Conservation (phyloP, 2,888 invertebrate genomes). For the Strigamia crassipes region DNA sequence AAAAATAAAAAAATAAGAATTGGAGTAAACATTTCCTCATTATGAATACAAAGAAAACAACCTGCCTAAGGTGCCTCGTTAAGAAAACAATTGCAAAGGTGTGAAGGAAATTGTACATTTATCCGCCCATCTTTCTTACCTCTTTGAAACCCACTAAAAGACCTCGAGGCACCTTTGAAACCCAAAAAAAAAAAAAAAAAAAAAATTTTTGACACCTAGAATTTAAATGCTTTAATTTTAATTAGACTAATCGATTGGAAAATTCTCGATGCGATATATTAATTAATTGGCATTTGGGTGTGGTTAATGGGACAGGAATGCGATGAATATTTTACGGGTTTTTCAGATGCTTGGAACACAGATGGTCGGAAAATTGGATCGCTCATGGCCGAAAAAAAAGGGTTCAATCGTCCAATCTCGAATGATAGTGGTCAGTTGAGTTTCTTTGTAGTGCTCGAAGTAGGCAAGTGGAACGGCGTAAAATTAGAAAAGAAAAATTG, state of each 20-base stretch:
- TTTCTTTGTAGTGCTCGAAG: background rate
- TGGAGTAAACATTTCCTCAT: conserved; percentile 20
- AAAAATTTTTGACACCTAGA: background rate
- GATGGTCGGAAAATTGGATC: background rate
- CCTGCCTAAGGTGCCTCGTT: background rate
- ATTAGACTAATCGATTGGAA: background rate
- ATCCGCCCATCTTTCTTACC: background rate
- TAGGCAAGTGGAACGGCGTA: conserved; percentile 1
- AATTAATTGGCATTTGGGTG: background rate
- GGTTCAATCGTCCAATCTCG: background rate
- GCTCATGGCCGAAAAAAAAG: background rate
- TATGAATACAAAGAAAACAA: background rate
- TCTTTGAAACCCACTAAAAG: background rate
- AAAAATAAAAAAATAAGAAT: background rate
- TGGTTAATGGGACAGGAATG: background rate
- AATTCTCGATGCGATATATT: background rate
- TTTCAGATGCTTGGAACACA: background rate
- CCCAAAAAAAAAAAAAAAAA: background rate
- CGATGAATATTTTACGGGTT: background rate
- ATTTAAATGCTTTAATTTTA: background rate
- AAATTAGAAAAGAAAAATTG: conserved; percentile 13
- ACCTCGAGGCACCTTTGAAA: background rate
- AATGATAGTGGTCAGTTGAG: conserved; percentile 21
- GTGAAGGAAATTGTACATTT: background rate
- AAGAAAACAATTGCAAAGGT: background rate